Evolutionary conservation across 92 coral and sea anemone species (phyloP), one percentile per base, ranked within the genome.

Genomic region (Actinostola sp.): DNA sequence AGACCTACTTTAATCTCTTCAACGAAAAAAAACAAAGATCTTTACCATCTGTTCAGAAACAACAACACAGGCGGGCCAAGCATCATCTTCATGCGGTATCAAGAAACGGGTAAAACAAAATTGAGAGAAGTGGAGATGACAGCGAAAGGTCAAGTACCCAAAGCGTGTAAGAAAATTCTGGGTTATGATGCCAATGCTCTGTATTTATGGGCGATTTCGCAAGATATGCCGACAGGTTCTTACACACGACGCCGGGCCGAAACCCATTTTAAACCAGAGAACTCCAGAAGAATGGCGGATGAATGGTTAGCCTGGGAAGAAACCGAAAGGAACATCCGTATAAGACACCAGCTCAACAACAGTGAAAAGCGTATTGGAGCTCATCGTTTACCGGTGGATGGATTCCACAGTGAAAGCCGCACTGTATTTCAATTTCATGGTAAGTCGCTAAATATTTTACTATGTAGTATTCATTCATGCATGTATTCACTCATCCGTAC

Each of bases 181-280:
- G 85, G 82, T 0, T 80, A 74, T 17, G 79, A 80, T 24, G 76
- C 90, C 8, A 85, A 80, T 45, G 82, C 83, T 3, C 44, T 85
- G 11, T 66, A 79, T 39, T 32, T 31, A 69, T 11, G 34, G 64
- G 67, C 78, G 76, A n/a, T 17, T 67, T 0, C 49, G 49, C 66
- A 79, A n/a, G n/a, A n/a, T n/a, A n/a, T n/a, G n/a, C n/a, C 89
- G n/a, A 78, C 81, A 12, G 77, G 84, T 1, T 28, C 75, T 1
- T 73, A 39, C 28, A 69, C 57, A 29, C 25, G 30, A 36, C 15
- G 68, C 5, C 24, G 50, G 35, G 68, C 14, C n/a, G 78, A 85
- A 26, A 73, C 68, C 27, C 16, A 45, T 4, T 84, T 78, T 31
- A 65, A 78, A 67, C 64, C 24, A 41, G 81, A 72, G 11, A 84